Evolutionary conservation across 2,113 vertebrate genomes (phyloP).

Genomic region (Promerops cafer): DNA sequence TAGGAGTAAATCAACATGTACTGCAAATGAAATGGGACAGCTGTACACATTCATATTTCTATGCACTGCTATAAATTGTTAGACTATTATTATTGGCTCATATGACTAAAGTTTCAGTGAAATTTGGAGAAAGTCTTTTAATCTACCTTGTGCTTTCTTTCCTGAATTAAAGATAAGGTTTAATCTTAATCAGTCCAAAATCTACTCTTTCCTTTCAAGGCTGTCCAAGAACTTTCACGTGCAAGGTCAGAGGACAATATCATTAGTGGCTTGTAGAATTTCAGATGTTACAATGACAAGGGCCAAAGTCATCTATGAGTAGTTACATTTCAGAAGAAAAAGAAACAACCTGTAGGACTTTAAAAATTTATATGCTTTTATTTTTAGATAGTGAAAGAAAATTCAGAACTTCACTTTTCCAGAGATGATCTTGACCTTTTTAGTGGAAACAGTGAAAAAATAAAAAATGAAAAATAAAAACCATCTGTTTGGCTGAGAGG

Average conservation of each 20-base stretch:
- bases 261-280: neutral
- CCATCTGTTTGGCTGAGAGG: conserved; percentile 69
- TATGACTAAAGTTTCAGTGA: neutral
- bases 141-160: neutral
- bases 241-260: neutral
- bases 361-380: neutral
- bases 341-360: neutral
- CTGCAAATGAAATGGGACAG: neutral
- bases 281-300: neutral
- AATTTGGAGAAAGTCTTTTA: neutral
- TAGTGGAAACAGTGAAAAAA: neutral
- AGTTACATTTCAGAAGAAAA: neutral
- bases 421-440: conserved; percentile 39
- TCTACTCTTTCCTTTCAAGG: neutral
- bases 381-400: conserved; percentile 40
- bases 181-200: neutral
- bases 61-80: neutral
- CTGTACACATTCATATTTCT: neutral
- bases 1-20: neutral
- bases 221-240: neutral
- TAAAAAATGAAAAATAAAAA: conserved; percentile 53
- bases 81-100: neutral
- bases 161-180: neutral
- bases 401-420: conserved; percentile 17
- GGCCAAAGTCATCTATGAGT: neutral